Evolutionary conservation across 2,888 invertebrate species (phyloP), one percentile per base, ranked within the genome.

Genomic region (Tridacna gigas): DNA sequence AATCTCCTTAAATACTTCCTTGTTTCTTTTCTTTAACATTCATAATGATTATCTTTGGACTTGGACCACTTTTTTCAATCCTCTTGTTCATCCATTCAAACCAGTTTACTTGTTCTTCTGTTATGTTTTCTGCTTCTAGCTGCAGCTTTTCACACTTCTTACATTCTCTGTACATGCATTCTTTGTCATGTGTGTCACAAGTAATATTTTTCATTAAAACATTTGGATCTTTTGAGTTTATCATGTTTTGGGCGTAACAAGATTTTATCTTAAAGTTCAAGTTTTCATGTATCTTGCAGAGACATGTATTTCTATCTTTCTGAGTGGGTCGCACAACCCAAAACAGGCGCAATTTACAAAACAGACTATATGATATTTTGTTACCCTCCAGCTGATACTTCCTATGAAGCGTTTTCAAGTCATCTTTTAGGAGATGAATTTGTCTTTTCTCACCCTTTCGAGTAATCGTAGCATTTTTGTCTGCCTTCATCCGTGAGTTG

Each of bases 401-500:
- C 18, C 22, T 20, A 47, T 88, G 84, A n/a, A 86, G 79, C 47
- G 77, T 77, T 73, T 78, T 81, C 71, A 86, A 61, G 37, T 69
- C 71, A 51, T 86, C 84, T n/a, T 25, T 76, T 20, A 88, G 60
- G 22, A 86, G 65, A 20, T 82, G 78, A 18, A 69, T 79, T 63
- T 88, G 88, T 51, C n/a, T 69, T 45, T 84, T 79, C 65, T 77
- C 74, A n/a, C 47, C 66, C 12, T 76, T 66, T 76, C 69, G 65
- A 22, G 83, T 86, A 18, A 79, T 79, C 15, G 83, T 82, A 22
- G 82, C 79, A 20, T 80, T 76, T 71, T 84, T 84, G 25, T 79
- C 86, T 20, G 86, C 76, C 26, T 79, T 84, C 18, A 84, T 63
- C 37, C 88, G 65, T 13, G 80, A 80, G 66, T 84, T 82, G 67